phyloP scores from a whole-genome alignment of 2,888 invertebrate species.

The Zaprionus bogoriensis region DNA sequence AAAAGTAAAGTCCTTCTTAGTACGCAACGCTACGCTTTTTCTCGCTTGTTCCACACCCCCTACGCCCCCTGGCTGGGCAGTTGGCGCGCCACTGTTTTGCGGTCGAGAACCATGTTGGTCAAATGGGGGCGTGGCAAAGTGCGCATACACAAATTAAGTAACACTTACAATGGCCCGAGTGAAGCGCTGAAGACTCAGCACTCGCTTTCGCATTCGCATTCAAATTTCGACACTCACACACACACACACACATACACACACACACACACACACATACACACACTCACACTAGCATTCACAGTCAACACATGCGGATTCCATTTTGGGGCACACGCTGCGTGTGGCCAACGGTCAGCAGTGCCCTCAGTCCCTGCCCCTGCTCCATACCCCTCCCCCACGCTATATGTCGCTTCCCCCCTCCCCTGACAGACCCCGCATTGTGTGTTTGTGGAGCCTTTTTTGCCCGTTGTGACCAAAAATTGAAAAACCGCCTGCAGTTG shows the following conservation, averaged over 20 bases:
- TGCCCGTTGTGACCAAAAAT: conserved; percentile 65
- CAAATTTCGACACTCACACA: not conserved
- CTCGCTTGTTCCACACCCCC: no score
- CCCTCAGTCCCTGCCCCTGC: not conserved
- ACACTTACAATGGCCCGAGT: conserved; percentile 64
- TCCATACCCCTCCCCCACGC: no score
- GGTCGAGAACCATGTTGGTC: conserved; percentile 62
- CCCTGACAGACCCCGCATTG: not conserved
- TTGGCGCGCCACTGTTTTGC: conserved; percentile 69
- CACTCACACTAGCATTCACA: conserved; percentile 1
- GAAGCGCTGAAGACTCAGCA: conserved; percentile 18
- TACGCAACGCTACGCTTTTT: no score
- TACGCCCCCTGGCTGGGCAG: not conserved
- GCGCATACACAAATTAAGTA: conserved; percentile 73
- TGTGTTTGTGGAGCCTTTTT: conserved; percentile 45
- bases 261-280: not conserved
- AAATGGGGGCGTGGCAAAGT: conserved; percentile 26
- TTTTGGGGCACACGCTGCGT: conserved; percentile 62
- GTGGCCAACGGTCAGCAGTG: conserved; percentile 44
- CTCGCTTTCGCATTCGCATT: not conserved
- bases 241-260: not conserved
- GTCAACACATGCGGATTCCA: conserved; percentile 59
- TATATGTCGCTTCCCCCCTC: not conserved
- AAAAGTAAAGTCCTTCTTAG: conserved; percentile 29
- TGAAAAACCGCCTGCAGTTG: conserved; percentile 79